Base-by-base conservation (phyloP, 2,797 vertebrate species). In the Psittacula echo region DNA sequence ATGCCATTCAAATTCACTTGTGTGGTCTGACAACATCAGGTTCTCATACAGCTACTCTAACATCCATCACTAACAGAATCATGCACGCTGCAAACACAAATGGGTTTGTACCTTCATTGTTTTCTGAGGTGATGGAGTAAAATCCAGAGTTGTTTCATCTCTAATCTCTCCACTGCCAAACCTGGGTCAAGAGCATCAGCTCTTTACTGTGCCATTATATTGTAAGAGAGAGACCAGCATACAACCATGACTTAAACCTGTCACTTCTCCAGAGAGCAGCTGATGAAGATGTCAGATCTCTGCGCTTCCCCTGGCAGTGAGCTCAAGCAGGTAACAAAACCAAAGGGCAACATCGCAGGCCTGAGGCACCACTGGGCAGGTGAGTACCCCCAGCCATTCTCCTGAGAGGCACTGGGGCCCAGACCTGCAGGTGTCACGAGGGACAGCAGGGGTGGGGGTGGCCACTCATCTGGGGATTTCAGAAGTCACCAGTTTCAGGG, bases 221-320 rank as follows among this genome's bases (percentile, higher is more conserved):
- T 1, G 30, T 39, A 74, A 51, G 16, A 34, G 41, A 64, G 34
- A 73, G 12, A 50, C 7, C 26, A 32, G 18, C 24, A 30, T 0
- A 0, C 2, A 1, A n/a, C 4, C 0, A 2, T 12, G 37, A 68
- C 29, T 14, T 60, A 68, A 74, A 60, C 11, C 5, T 1, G 0
- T 32, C n/a, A 7, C 14, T 79, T 84, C 58, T 56, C 51, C 37
- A 79, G 29, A 30, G 26, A 81, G 39, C 0, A 58, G n/a, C n/a
- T 58, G 2, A 60, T 7, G 32, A 51, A 72, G 30, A 22, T 65
- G 37, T 32, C 80, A 76, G 71, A 68, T 4, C 37, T 30, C 42
- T 24, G 23, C 60, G 37, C 53, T 70, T 67, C 42, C 53, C 68
- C 51, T n/a, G 24, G 30, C 47, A 72, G 8, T 17, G 48, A 45